Percentiles rank a stretch among this genome's conserved stretches.
Evolutionary conservation across 2,888 invertebrate genomes (phyloP).

Genomic region (Phaedon cochleariae): DNA sequence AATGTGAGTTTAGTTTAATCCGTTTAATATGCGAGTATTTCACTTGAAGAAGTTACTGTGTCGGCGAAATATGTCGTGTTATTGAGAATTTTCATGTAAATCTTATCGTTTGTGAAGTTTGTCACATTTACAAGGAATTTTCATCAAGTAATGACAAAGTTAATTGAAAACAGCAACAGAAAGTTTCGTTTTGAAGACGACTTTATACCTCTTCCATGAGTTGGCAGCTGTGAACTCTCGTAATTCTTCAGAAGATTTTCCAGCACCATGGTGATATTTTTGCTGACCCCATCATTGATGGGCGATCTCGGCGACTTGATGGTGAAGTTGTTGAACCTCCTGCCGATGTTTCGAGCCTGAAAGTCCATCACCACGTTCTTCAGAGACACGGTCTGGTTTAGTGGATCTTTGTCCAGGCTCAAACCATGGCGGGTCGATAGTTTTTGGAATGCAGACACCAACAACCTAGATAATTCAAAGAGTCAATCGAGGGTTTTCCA

Average conservation of each 20-base stretch:
- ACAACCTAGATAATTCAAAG: constrained; percentile 35
- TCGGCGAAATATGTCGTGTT: too few species aligned
- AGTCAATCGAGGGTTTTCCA: too few species aligned
- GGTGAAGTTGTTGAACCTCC: neutral
- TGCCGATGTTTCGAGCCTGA: constrained; percentile 27
- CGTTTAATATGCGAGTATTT: too few species aligned
- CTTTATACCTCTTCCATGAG: constrained; percentile 80
- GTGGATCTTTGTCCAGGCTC: constrained; percentile 40
- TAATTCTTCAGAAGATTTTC: constrained; percentile 90
- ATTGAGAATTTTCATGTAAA: too few species aligned
- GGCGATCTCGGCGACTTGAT: constrained; percentile 38
- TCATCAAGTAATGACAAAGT: too few species aligned
- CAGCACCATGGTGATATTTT: constrained; percentile 84
- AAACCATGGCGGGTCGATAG: constrained; percentile 32
- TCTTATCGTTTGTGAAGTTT: too few species aligned
- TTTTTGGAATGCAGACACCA: constrained; percentile 29
- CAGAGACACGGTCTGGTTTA: constrained; percentile 44
- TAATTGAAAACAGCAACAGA: too few species aligned
- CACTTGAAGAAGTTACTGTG: too few species aligned
- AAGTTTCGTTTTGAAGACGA: too few species aligned
- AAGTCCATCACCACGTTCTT: constrained; percentile 49
- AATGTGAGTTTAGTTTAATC: too few species aligned
- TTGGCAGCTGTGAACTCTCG: constrained; percentile 88
- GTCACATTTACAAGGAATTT: too few species aligned
- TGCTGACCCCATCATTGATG: constrained; percentile 66